A percentile compares a stretch with the other conserved stretches of the same genome.
phyloP scores from a whole-genome alignment of 2,113 vertebrate species.

The Dromiciops gliroides region DNA sequence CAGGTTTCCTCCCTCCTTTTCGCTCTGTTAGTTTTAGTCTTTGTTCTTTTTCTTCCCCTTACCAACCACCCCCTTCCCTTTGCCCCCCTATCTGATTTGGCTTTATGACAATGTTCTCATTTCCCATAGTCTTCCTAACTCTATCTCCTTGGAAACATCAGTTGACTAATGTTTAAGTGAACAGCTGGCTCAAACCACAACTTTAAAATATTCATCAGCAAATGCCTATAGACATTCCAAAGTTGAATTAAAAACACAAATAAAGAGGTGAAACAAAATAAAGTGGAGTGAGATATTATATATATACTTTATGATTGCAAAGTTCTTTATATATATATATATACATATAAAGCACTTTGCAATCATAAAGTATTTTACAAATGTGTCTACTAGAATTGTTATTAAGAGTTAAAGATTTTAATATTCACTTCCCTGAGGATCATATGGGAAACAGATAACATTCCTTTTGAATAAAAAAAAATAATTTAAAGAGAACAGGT shows the following conservation, averaged over 20 bases:
- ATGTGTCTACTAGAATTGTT: neutral
- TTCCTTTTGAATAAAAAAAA: neutral
- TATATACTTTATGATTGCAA: too few species aligned
- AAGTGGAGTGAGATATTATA: slow-evolving; percentile 11
- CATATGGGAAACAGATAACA: neutral
- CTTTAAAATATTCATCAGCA: neutral
- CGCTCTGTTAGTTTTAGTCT: neutral
- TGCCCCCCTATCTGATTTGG: slow-evolving; percentile 64
- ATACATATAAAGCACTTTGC: neutral
- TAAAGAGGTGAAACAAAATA: slow-evolving; percentile 18
- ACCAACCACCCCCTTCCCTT: slow-evolving; percentile 8
- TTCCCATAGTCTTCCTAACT: slow-evolving; percentile 16
- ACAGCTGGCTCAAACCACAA: neutral
- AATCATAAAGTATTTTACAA: neutral
- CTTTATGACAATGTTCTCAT: slow-evolving; percentile 17
- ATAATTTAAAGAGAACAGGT: neutral
- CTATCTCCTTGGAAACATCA: slow-evolving; percentile 24
- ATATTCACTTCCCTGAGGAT: neutral
- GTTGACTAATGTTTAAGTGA: slow-evolving; percentile 20
- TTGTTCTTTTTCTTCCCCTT: slow-evolving; percentile 29
- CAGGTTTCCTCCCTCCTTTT: slow-evolving; percentile 42
- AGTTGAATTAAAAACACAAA: slow-evolving; percentile 9
- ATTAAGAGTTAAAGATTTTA: neutral
- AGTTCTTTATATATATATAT: too few species aligned
- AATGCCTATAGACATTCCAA: neutral